These are phyloP conservation scores for Ptychoptera albimana DNA, from an alignment of 2,888 invertebrate genomes.

Conservation along the genomic window DNA sequence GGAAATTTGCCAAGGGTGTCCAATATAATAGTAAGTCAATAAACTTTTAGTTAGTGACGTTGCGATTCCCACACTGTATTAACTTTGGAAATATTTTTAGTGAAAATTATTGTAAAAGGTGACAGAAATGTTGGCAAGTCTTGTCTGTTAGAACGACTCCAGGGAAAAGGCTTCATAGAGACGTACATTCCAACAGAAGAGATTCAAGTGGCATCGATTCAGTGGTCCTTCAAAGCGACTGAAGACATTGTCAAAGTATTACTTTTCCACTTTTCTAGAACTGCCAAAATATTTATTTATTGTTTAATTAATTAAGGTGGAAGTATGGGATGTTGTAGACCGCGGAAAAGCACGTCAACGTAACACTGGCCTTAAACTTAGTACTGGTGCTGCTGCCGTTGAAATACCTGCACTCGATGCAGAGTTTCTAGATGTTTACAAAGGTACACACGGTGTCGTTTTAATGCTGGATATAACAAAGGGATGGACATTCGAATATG, in stretches of 20 bases:
- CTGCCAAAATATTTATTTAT: too few relatives aligned
- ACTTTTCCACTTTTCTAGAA: too few relatives aligned
- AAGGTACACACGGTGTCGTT: conserved; percentile 87
- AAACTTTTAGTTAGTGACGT: not conserved
- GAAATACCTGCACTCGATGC: conserved; percentile 76
- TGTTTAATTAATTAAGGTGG: conserved; percentile 35
- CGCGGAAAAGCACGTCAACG: conserved; percentile 67
- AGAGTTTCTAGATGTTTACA: conserved; percentile 90
- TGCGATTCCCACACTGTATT: not conserved
- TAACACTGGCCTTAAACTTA: conserved; percentile 67
- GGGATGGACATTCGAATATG: conserved; percentile 92
- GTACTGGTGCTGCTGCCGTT: conserved; percentile 38
- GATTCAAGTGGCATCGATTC: conserved; percentile 90
- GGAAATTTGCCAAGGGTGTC: conserved; percentile 87
- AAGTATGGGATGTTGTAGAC: conserved; percentile 97
- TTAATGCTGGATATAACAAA: conserved; percentile 91
- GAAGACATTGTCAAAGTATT: conserved; percentile 77
- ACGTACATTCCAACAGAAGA: conserved; percentile 91
- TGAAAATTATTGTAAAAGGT: conserved; percentile 94
- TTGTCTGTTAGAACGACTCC: conserved; percentile 72
- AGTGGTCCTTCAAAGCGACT: conserved; percentile 92
- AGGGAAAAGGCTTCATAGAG: conserved; percentile 80
- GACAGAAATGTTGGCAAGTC: conserved; percentile 94
- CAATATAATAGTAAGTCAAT: conserved; percentile 81
- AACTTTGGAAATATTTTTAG: conserved; percentile 36